Base-by-base conservation (phyloP, 2,888 invertebrate species). In the Micoletzkya japonica region DNA sequence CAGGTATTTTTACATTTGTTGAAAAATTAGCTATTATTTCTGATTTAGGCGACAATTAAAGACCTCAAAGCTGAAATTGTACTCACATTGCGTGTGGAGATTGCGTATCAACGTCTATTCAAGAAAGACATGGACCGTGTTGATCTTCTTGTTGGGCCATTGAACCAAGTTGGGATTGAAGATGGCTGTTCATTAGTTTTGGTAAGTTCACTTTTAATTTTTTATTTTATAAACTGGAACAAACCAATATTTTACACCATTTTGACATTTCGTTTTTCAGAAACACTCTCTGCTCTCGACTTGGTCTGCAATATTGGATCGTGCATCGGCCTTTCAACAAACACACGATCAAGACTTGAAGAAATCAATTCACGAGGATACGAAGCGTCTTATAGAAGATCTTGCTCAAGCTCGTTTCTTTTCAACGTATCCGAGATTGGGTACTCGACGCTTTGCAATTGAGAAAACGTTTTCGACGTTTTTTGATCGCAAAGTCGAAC, bases 181-280 rank as follows among this genome's bases (percentile, higher is more conserved):
- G 44, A 44, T 44, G 20, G 44, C 20, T 10, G 20, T 14, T 14
- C 44, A 10, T 10, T 20, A 10, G 20, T 44, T 44, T 10, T 44
- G 44, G 44, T 44, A 14, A 44, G 44, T 44, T 44, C 10, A 14
- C 20, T 44, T 44, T n/a, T n/a, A n/a, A n/a, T n/a, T n/a, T n/a
- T n/a, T n/a, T n/a, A n/a, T n/a, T n/a, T n/a, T n/a, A n/a, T n/a
- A 44, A 59, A 59, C 34, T 2, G 60, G 34, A 59, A 71, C 68
- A 71, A 69, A 71, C 71, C 68, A 71, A 71, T 71, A 71, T 70
- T 71, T 68, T 71, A 44, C 67, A 69, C 71, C 67, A 71, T 71
- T 71, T 71, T 71, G 71, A 71, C 67, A 71, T 68, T 66, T 39
- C 52, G 37, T 70, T 71, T 71, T 72, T 72, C 49, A 71, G 72